These are phyloP conservation scores for Notamacropus eugenii DNA, from an alignment of 2,797 vertebrate genomes.

Conservation along the genomic window DNA sequence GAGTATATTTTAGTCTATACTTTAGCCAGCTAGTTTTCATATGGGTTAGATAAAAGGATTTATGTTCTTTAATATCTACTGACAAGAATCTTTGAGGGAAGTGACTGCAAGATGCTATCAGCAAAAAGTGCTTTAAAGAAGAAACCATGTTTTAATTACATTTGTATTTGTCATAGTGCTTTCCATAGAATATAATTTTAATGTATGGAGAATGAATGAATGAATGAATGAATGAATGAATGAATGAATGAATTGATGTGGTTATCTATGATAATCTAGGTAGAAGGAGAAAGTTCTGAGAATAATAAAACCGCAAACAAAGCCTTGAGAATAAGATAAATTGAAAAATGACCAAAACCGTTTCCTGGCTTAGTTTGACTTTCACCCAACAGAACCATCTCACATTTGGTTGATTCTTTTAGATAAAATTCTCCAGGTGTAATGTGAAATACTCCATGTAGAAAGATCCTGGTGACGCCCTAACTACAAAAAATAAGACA, in stretches of 20 bases:
- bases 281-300: neutral
- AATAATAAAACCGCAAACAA: neutral
- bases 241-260: neutral
- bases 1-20: too few relatives aligned
- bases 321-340: neutral
- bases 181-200: neutral
- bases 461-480: neutral
- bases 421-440: neutral
- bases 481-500: rapidly evolving
- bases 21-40: neutral
- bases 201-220: neutral
- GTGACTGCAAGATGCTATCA: neutral
- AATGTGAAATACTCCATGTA: rapidly evolving
- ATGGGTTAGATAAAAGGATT: rapidly evolving
- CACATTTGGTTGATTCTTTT: rapidly evolving
- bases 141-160: neutral
- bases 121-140: neutral
- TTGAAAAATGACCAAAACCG: neutral
- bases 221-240: too few relatives aligned
- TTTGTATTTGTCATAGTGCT: neutral
- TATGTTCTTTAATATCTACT: neutral
- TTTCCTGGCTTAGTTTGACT: neutral
- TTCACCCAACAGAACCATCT: neutral
- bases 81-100: too few relatives aligned
- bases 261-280: neutral